phyloP scores from a whole-genome alignment of 2,113 vertebrate species.

The Otocyon megalotis region DNA sequence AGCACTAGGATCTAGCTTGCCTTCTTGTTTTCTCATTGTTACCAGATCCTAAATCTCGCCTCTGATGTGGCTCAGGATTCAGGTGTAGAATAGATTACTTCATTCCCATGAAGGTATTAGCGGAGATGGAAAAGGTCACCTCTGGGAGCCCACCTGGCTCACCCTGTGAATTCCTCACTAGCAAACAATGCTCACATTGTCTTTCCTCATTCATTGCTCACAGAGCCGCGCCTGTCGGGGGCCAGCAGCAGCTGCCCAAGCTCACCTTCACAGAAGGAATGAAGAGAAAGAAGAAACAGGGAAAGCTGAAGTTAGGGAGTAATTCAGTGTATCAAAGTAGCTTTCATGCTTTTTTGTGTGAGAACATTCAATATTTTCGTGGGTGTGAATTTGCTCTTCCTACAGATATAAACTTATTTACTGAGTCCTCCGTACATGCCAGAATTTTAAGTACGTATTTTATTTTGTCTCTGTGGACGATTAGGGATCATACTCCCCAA shows the following conservation, averaged over 20 bases:
- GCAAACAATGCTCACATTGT: conserved; percentile 61
- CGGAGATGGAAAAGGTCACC: conserved; percentile 12
- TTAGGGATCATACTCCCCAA: background rate
- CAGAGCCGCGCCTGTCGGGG: background rate
- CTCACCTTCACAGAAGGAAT: conserved; percentile 26
- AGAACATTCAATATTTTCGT: background rate
- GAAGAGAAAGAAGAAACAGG: background rate
- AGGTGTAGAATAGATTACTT: background rate
- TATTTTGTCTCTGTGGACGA: background rate
- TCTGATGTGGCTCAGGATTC: background rate
- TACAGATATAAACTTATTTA: background rate
- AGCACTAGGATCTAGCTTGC: background rate
- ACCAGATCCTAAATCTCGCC: background rate
- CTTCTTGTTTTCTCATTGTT: conserved; percentile 26
- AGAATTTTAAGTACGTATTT: background rate
- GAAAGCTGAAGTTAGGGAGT: background rate
- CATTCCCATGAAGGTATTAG: conserved; percentile 35
- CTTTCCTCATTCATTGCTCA: background rate
- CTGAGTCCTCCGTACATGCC: background rate
- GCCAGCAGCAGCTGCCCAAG: background rate
- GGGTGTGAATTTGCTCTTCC: conserved; percentile 34
- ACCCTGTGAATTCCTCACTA: background rate
- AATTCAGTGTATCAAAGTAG: background rate
- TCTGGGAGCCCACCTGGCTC: conserved; percentile 13
- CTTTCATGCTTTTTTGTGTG: background rate